Evolutionary conservation across 2,797 vertebrate species (phyloP).

Genomic region (Syngnathus acus): DNA sequence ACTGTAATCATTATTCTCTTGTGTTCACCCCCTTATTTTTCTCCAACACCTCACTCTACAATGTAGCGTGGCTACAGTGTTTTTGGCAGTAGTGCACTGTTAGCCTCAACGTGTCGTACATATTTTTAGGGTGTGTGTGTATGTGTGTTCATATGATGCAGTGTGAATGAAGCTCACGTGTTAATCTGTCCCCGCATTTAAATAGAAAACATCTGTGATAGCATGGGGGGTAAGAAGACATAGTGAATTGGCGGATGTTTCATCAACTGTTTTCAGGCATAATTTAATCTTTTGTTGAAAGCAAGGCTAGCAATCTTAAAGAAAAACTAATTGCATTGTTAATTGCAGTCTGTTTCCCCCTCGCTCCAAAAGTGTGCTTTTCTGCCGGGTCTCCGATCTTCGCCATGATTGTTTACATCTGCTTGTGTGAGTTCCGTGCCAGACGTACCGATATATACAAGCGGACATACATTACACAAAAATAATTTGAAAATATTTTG

Average conservation of each 20-base stretch:
- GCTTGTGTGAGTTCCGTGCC: no score
- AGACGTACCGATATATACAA: no score
- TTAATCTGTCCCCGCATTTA: not conserved
- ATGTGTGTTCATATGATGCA: slow-evolving; percentile 8
- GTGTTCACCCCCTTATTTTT: slow-evolving; percentile 35
- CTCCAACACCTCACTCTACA: slow-evolving; percentile 27
- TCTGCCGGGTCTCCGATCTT: no score
- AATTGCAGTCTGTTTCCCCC: no score
- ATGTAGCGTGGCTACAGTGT: slow-evolving; percentile 26
- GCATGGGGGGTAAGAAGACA: not conserved
- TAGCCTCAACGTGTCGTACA: slow-evolving; percentile 17
- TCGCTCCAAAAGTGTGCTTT: no score
- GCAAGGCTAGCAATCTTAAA: not conserved
- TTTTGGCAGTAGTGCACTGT: slow-evolving; percentile 35
- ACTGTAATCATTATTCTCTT: slow-evolving; percentile 61
- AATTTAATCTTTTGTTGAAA: not conserved
- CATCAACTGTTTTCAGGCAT: not conserved
- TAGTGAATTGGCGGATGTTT: not conserved
- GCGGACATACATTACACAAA: no score
- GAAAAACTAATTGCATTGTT: not conserved
- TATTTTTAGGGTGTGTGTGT: slow-evolving; percentile 10
- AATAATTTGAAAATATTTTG: no score
- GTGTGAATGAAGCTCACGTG: slow-evolving; percentile 3
- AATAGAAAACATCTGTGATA: not conserved
- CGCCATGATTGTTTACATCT: no score